Conservation (phyloP, 2,113 vertebrate genomes). For the Strix aluco region DNA sequence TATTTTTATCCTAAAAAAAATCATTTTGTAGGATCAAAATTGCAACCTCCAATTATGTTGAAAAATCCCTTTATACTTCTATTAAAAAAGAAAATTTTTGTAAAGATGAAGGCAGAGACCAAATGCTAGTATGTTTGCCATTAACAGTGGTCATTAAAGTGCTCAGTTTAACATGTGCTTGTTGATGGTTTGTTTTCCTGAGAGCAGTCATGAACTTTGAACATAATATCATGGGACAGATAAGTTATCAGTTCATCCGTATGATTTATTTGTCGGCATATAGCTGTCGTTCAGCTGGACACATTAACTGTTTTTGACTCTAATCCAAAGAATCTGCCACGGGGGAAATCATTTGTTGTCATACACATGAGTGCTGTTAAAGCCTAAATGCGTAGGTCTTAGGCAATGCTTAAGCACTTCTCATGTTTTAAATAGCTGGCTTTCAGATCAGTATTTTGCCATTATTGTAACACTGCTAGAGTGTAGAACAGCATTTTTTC, state of each 20-base stretch:
- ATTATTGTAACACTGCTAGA: background rate
- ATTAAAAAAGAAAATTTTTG: background rate
- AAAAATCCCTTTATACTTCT: background rate
- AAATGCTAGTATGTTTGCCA: background rate
- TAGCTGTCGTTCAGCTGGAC: background rate
- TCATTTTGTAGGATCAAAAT: background rate
- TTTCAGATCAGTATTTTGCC: background rate
- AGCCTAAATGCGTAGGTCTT: background rate
- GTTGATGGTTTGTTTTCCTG: background rate
- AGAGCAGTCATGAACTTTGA: background rate
- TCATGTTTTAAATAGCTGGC: background rate
- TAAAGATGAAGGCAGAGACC: background rate
- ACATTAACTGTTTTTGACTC: background rate
- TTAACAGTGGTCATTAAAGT: background rate
- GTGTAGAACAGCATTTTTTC: background rate
- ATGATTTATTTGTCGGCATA: background rate
- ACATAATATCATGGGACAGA: background rate
- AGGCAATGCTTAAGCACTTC: background rate
- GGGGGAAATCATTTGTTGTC: background rate
- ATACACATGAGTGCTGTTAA: fast-evolving
- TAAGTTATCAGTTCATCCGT: background rate
- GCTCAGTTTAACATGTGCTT: background rate
- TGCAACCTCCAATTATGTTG: background rate
- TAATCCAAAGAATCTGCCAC: background rate
- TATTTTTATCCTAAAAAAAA: background rate